Evolutionary conservation across 2,797 vertebrate genomes (phyloP), one percentile per base, ranked within the genome.

Genomic region (Sebastes oblongus): DNA sequence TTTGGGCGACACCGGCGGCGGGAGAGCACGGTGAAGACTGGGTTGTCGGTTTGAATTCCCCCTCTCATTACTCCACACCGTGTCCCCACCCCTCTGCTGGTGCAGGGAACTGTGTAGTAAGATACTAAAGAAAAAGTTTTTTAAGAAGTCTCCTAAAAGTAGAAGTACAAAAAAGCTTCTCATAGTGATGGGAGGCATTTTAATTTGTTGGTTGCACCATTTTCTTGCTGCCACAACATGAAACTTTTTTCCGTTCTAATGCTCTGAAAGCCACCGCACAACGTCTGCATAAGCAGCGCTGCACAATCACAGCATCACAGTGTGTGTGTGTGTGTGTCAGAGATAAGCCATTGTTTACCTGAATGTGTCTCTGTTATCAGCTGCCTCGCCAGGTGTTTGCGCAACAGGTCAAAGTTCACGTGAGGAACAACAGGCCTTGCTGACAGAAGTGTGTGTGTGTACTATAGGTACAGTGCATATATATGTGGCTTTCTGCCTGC

Each of bases 351-450:
- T 66, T 90, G 90, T 93, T 93, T 90, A 83, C 87, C 65, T 65
- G 66, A 69, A 20, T 82, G 82, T 90, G 78, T 90, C 80, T 76
- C 71, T 77, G 72, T 84, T 93, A 92, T 93, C 89, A 56, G 82
- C 81, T 66, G 42, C 5, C 55, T 84, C 0, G 8, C 69, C 73
- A 66, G 69, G 62, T 78, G 83, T 91, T 91, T 93, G 90, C 75
- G 66, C 72, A 90, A 80, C 81, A 86, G 87, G 91, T 91, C 84
- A 93, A 78, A 86, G 92, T 89, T 94, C 86, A 86, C 66, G 66
- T 22, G 27, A 29, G 36, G 46, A 91, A 84, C 82, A 80, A 62
- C 62, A 78, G 72, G 62, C 80, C 80, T 71, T 72, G 68, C 72
- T 46, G 84, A 66, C 80, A 25, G 24, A 18, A 3, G 27, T 29